phyloP scores from a whole-genome alignment of 2,888 invertebrate species.

The Linhomoeus sp. region DNA sequence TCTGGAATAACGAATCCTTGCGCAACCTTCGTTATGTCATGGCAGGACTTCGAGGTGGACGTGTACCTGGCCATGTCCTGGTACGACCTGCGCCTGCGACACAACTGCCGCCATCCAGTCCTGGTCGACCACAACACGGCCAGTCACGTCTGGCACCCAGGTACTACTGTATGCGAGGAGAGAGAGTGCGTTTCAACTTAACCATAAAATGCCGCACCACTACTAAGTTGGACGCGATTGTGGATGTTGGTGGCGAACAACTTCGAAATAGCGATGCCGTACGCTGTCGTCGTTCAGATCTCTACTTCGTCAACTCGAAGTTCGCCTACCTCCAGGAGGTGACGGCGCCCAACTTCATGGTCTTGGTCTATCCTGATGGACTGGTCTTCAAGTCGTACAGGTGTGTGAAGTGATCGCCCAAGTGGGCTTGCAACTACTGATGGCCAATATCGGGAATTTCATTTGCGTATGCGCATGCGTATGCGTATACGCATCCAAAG shows the following conservation, averaged over 20 bases:
- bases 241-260: no score
- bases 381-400: constrained; percentile 25
- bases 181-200: no score
- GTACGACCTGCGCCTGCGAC: constrained; percentile 21
- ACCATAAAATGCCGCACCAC: no score
- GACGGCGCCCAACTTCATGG: constrained; percentile 11
- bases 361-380: constrained; percentile 25
- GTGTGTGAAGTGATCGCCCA: constrained; percentile 7
- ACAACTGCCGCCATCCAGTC: constrained; percentile 26
- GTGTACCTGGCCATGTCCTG: constrained; percentile 27
- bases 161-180: no score
- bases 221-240: no score
- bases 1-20: no score
- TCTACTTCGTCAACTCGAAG: constrained; percentile 27
- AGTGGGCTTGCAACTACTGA: not conserved
- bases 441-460: not conserved
- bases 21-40: no score
- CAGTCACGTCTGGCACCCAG: constrained; percentile 7
- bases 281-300: constrained; percentile 6
- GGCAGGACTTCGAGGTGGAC: constrained; percentile 26
- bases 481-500: no score
- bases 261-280: no score
- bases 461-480: no score
- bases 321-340: constrained; percentile 23
- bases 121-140: constrained; percentile 10